Evolutionary conservation across 1,140 invertebrate genomes (phyloP), one percentile per base, ranked within the genome.

Genomic region (Pogonognathellus flavescens): DNA sequence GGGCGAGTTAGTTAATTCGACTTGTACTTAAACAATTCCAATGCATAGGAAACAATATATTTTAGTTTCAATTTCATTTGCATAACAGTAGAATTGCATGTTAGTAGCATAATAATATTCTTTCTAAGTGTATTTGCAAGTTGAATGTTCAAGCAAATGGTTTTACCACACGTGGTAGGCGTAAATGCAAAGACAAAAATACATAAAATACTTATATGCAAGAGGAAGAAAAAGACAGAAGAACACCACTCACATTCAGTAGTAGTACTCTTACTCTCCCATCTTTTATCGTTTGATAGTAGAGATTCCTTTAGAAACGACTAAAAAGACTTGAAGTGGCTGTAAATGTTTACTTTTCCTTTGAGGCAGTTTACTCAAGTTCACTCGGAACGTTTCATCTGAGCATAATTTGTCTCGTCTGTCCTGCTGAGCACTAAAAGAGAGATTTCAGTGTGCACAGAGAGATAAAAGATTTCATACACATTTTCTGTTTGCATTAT

Each of bases 401-500:
- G 31, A 49, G 11, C 25, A 22, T 20, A 72, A 72, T 72, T 72
- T 72, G 66, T 72, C 66, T 72, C 66, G 20, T 18, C 25, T 62
- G 22, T 13, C 66, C 41, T 72, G n/a, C n/a, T 72, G 66, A 22
- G 7, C 18, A 25, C 31, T 18, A 72, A 31, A 72, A 72, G 66
- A 72, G 66, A 72, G 66, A 72, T 72, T 72, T 72, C 22, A 49
- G 31, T 25, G 25, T 20, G 14, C 0, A 9, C 16, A 22, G 25
- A 41, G 66, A 72, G 31, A 72, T 22, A 72, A 49, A 72, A 72
- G 66, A 72, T 72, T 11, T 72, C 11, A 11, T 62, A 16, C 31
- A 72, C 22, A 72, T 72, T 72, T 72, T 72, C 31, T 41, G 66
- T 13, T 72, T 72, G 66, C 41, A 72, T 41, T 72, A 72, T 72